Evolutionary conservation across 1,140 invertebrate species (phyloP).

Genomic region (Euschistus heros): DNA sequence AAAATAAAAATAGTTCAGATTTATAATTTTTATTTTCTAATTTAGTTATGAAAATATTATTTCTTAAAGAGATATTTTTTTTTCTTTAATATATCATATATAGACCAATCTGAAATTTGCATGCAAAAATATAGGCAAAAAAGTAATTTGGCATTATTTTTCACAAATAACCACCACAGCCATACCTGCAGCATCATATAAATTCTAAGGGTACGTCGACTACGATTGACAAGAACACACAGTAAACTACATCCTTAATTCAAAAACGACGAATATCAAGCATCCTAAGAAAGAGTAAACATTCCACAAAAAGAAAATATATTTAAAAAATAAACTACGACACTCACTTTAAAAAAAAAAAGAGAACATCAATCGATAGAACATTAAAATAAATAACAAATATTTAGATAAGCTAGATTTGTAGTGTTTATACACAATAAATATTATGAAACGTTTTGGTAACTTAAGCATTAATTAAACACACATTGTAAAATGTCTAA

Average conservation of each 20-base stretch:
- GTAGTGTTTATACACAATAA: slow-evolving; percentile 4
- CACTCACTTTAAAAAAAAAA: slow-evolving; percentile 3
- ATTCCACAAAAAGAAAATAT: slow-evolving; percentile 4
- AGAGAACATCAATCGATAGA: neutral
- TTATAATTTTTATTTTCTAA: neutral
- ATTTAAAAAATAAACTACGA: neutral
- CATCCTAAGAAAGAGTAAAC: slow-evolving; percentile 13
- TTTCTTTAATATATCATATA: neutral
- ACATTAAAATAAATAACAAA: neutral
- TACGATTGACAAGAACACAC: slow-evolving; percentile 8
- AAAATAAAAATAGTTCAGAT: neutral
- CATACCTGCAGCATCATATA: neutral
- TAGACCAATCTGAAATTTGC: neutral
- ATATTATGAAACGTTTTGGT: slow-evolving; percentile 14
- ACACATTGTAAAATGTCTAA: slow-evolving; percentile 13
- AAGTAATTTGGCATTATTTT: neutral
- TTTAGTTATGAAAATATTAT: slow-evolving; percentile 7
- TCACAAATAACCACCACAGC: slow-evolving; percentile 4
- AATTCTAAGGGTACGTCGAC: neutral
- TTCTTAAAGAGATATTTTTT: neutral
- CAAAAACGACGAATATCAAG: neutral
- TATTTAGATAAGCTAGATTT: neutral
- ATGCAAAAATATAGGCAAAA: slow-evolving; percentile 12
- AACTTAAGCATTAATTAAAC: neutral
- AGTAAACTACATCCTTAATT: neutral